A percentile compares a stretch with the other conserved stretches of the same genome.
phyloP scores from a whole-genome alignment of 2,888 invertebrate genomes.

The Thyatira batis region DNA sequence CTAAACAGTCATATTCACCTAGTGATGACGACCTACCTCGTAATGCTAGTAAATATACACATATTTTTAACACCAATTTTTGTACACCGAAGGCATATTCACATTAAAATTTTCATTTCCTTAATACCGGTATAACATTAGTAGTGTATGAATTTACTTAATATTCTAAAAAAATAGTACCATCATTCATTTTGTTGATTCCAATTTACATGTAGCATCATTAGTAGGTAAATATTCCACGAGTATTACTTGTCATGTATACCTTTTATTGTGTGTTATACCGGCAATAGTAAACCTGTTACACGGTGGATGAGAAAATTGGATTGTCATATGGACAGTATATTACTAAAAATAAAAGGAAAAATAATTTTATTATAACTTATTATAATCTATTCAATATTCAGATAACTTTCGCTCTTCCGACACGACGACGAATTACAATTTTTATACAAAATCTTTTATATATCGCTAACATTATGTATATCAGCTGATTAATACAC shows the following conservation, averaged over 20 bases:
- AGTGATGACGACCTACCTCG: conserved; percentile 29
- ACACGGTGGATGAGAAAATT: conserved; percentile 16
- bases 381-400: conserved; percentile 35
- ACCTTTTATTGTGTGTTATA: not conserved
- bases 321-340: conserved; percentile 38
- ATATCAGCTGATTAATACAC: conserved; percentile 40
- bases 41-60: conserved; percentile 23
- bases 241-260: not conserved
- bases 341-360: conserved; percentile 33
- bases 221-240: not conserved
- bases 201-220: not conserved
- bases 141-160: not conserved
- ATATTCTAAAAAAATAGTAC: not conserved
- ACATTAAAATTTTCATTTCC: not conserved
- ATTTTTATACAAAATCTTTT: conserved; percentile 26
- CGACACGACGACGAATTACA: conserved; percentile 17
- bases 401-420: conserved; percentile 36
- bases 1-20: conserved; percentile 38
- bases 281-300: not conserved
- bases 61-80: conserved; percentile 23
- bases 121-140: not conserved
- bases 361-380: conserved; percentile 34
- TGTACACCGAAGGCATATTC: conserved; percentile 40
- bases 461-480: conserved; percentile 20
- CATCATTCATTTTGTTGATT: not conserved